phyloP scores from a whole-genome alignment of 2,888 invertebrate species.

The Cacoxenus indagator region DNA sequence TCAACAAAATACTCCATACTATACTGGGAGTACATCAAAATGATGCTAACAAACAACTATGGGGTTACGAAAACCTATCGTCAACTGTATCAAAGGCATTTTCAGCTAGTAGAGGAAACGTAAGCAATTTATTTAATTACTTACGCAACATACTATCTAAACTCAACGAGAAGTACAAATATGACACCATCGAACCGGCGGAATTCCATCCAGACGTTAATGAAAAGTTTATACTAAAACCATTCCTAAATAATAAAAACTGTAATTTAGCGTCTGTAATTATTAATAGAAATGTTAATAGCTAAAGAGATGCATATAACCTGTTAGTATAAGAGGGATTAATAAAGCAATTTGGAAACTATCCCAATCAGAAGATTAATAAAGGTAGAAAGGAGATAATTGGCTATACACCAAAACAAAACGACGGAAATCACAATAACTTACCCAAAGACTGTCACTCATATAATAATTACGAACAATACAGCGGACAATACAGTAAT shows the following conservation, averaged over 20 bases:
- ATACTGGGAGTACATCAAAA: too few species aligned
- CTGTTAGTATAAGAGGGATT: background rate
- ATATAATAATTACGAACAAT: background rate
- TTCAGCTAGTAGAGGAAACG: background rate
- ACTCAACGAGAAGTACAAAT: background rate
- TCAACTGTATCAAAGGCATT: too few species aligned
- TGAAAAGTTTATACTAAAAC: background rate
- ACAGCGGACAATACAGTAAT: background rate
- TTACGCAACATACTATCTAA: background rate
- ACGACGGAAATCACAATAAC: background rate
- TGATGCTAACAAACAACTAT: background rate
- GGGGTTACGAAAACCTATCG: too few species aligned
- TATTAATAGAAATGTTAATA: background rate
- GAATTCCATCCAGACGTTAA: background rate
- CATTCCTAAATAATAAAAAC: background rate
- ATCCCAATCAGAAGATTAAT: background rate
- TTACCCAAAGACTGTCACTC: background rate
- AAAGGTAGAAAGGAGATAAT: background rate
- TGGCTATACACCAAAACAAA: background rate
- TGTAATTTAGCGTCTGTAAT: too few species aligned
- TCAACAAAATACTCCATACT: too few species aligned
- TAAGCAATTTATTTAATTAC: background rate
- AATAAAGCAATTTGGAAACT: background rate
- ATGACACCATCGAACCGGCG: background rate
- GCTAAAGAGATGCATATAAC: background rate